Evolutionary conservation across 1,140 invertebrate species (phyloP), one percentile per base, ranked within the genome.

Genomic region (Drosophila sproati): DNA sequence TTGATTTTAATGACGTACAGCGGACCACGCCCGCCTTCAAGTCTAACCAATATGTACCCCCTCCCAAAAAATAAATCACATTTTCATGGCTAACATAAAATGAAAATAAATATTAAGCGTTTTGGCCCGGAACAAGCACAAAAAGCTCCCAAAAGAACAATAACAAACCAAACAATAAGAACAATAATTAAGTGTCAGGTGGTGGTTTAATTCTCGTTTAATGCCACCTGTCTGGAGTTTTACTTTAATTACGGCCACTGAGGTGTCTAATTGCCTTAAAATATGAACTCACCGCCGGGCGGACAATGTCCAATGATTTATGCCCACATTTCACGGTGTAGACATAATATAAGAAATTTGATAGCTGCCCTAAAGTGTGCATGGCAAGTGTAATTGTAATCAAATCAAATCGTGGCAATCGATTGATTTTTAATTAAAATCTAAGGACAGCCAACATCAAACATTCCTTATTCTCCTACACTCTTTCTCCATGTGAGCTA

Each of bases 1-100:
- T 77, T 73, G 82, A 67, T 76, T 76, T 79, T 87, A 86, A 87
- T 82, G 64, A 71, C 41, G 8, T 41, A 43, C 67, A 59, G 37
- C 43, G 35, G 55, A 12, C 64, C 64, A 61, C 54, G 64, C 64
- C 62, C 59, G 10, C 39, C 10, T 3, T 20, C 20, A 20, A 20
- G 20, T 20, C 20, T 0, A 20, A 20, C 20, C 20, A 20, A 2
- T 20, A 20, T 35, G 32, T 3, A 8, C 50, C 5, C 5, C 10
- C 6, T 39, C 4, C 12, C 4, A 20, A 28, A n/a, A 51, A 43
- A 56, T 41, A 55, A 76, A 54, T 76, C 60, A 54, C 48, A 71
- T 45, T 76, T 71, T 76, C 45, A 72, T 64, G 35, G 61, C 68
- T n/a, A 41, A 63, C 31, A 28, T n/a, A 50, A 69, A 78, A 32